Evolutionary conservation across 1,140 invertebrate genomes (phyloP).

Genomic region (Drosophila leontia): DNA sequence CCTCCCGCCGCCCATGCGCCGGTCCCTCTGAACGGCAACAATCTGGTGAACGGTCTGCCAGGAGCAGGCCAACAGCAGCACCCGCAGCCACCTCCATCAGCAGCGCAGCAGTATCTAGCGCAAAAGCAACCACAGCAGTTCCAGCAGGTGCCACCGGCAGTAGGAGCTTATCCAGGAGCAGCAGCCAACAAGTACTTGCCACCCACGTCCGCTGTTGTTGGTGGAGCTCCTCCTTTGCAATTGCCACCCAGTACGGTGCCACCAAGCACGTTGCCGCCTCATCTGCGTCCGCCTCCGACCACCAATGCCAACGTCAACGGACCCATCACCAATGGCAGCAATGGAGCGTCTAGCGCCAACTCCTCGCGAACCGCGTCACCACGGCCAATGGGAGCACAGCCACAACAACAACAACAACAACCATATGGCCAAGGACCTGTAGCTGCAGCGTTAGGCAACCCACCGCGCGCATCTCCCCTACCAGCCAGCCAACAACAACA

Average conservation of each 20-base stretch:
- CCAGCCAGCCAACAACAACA: slow-evolving; percentile 9
- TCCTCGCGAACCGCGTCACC: slow-evolving; percentile 79
- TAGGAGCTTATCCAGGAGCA: slow-evolving; percentile 33
- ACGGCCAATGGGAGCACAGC: slow-evolving; percentile 22
- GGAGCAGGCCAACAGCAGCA: slow-evolving; percentile 23
- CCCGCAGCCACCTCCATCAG: slow-evolving; percentile 16
- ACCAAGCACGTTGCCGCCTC: slow-evolving; percentile 59
- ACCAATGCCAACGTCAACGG: slow-evolving; percentile 45
- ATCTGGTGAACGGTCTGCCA: slow-evolving; percentile 62
- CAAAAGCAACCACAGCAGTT: slow-evolving; percentile 48
- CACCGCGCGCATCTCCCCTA: not conserved
- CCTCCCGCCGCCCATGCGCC: slow-evolving; percentile 54
- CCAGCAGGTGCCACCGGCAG: slow-evolving; percentile 30
- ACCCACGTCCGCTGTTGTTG: slow-evolving; percentile 8
- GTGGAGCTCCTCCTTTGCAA: slow-evolving; percentile 2
- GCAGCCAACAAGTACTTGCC: slow-evolving; percentile 70
- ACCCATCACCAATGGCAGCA: slow-evolving; percentile 57
- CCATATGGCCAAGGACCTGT: slow-evolving; percentile 1
- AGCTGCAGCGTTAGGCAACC: slow-evolving; percentile 5
- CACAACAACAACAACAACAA: slow-evolving; percentile 9
- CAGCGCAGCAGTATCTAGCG: slow-evolving; percentile 21
- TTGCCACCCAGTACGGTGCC: slow-evolving; percentile 5
- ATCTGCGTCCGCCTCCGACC: slow-evolving; percentile 61
- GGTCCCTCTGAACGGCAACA: slow-evolving; percentile 56
- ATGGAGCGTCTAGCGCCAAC: slow-evolving; percentile 61